phyloP scores from a whole-genome alignment of 92 coral and sea anemone species.

The Actinernus sp. region DNA sequence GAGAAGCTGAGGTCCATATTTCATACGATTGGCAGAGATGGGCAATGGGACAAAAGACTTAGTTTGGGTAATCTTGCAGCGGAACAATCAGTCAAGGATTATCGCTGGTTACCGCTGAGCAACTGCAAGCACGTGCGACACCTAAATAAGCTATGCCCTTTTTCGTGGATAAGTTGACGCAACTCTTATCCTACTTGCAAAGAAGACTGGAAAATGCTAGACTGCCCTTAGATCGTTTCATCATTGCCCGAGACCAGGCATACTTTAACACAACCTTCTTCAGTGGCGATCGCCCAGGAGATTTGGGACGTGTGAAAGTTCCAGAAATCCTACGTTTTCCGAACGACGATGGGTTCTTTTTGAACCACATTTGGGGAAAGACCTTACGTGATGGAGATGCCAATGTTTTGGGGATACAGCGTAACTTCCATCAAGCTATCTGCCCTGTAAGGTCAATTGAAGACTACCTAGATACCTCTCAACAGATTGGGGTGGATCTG shows the following conservation, averaged over 20 bases:
- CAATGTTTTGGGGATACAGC: too few relatives aligned
- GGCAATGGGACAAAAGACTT: constrained; percentile 49
- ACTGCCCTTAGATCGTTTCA: constrained; percentile 9
- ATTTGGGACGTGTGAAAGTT: too few relatives aligned
- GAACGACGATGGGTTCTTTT: too few relatives aligned
- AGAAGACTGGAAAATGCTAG: background rate
- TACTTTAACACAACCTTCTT: constrained; percentile 23
- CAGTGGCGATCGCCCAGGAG: too few relatives aligned
- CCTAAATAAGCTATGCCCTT: constrained; percentile 69
- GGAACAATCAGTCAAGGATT: constrained; percentile 48
- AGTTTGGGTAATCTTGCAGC: constrained; percentile 64
- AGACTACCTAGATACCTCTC: too few relatives aligned
- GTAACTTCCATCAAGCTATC: too few relatives aligned
- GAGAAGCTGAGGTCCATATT: constrained; percentile 50
- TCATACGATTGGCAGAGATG: constrained; percentile 49
- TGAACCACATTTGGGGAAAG: too few relatives aligned
- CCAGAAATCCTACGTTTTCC: too few relatives aligned
- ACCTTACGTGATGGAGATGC: too few relatives aligned
- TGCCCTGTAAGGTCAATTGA: too few relatives aligned
- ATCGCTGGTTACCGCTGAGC: constrained; percentile 57
- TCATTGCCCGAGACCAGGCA: constrained; percentile 51
- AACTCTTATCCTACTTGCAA: constrained; percentile 6
- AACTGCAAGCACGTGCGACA: constrained; percentile 50
- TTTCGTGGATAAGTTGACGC: constrained; percentile 48
- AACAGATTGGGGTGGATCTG: too few relatives aligned